Evolutionary conservation across 2,797 vertebrate genomes (phyloP).

Genomic region (Acanthurus tractus): DNA sequence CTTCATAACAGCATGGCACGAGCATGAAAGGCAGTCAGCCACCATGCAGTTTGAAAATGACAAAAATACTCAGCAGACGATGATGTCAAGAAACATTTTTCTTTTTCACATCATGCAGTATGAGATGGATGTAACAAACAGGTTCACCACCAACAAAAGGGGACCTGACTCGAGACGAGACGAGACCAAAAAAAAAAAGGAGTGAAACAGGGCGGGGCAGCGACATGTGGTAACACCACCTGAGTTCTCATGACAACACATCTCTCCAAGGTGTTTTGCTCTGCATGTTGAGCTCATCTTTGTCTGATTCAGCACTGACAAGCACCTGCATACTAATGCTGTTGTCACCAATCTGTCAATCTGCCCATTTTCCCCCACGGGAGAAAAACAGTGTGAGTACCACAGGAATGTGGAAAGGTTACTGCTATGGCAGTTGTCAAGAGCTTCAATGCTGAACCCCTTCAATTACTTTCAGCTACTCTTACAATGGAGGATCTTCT

Average conservation of each 20-base stretch:
- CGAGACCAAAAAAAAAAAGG: constrained; percentile 47
- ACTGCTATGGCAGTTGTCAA: constrained; percentile 57
- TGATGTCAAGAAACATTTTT: constrained; percentile 65
- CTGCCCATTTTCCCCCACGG: constrained; percentile 57
- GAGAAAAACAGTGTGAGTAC: constrained; percentile 60
- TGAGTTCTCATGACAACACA: constrained; percentile 75
- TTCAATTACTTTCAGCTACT: constrained; percentile 38
- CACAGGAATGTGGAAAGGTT: constrained; percentile 54
- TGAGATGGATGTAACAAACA: constrained; percentile 84
- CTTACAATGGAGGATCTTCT: constrained; percentile 24
- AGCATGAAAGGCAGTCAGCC: constrained; percentile 60
- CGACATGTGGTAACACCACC: constrained; percentile 57
- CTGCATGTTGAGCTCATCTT: constrained; percentile 67
- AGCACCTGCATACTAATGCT: constrained; percentile 75
- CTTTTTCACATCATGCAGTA: constrained; percentile 74
- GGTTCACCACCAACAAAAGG: constrained; percentile 75
- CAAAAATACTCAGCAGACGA: constrained; percentile 65
- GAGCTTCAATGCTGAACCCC: constrained; percentile 39
- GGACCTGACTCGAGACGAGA: constrained; percentile 50
- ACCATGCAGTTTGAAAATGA: constrained; percentile 77
- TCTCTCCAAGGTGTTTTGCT: constrained; percentile 74
- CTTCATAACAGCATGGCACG: constrained; percentile 72
- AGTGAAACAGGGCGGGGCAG: constrained; percentile 52
- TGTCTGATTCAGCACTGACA: constrained; percentile 74
- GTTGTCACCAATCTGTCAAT: constrained; percentile 83